Evolutionary conservation across 2,113 vertebrate genomes (phyloP), one percentile per base, ranked within the genome.

Genomic region (Chitala chitala): DNA sequence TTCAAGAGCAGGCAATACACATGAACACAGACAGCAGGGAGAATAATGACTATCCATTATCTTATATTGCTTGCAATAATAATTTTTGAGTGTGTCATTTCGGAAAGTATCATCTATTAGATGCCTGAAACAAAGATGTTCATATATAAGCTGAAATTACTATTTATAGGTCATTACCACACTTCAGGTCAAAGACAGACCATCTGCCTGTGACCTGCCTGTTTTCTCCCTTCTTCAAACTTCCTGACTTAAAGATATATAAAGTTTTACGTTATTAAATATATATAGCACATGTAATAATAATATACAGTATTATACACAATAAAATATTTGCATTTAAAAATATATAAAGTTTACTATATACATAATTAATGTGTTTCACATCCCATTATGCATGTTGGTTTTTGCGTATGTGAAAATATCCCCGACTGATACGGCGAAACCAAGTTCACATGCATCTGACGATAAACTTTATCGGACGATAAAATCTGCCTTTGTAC

Each of bases 31-130:
- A 82, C 78, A 84, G 63, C 59, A 85, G 82, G 86, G 84, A 87
- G 85, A 87, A 83, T 88, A 89, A 88, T 88, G 84, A 87, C 86
- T 86, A 85, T 86, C 87, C 87, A 90, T 90, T 90, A 90, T 87
- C 88, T 89, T 87, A 85, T 86, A 85, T 78, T 73, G 72, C 65
- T 73, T 84, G 83, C 79, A 78, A 85, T 87, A 84, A 88, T 88
- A 85, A 84, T 87, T 89, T 87, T 90, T 87, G 86, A 90, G 88
- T 89, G 88, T 89, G 80, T 88, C 88, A 89, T 90, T 87, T 87
- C 84, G 84, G 83, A 81, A 89, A 90, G 87, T 84, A 83, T 79
- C 86, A 82, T 88, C 86, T 85, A 86, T 86, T 78, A 86, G 83
- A 83, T 87, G 86, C 86, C 85, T 79, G 24, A 82, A 84, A 81